Evolutionary conservation across 1,140 invertebrate species (phyloP), one percentile per base, ranked within the genome.

Genomic region (Bombus cullumanus): DNA sequence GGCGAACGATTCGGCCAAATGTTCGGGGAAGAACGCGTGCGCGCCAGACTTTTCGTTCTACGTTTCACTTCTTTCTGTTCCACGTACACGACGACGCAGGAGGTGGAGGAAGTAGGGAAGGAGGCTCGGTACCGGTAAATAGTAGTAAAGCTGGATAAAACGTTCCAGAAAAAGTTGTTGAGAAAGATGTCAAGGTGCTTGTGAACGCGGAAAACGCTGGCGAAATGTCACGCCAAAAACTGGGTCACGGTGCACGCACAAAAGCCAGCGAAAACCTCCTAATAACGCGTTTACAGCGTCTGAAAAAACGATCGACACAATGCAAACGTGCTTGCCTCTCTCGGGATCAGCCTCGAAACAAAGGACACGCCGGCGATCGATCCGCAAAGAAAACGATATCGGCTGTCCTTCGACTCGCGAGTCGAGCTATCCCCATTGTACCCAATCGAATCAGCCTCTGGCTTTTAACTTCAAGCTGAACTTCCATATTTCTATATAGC

Each of bases 161-260:
- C 68, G 83, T 73, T 80, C 57, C 68, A 64, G 83, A 85, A 73
- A 84, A 79, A 80, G 83, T 85, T 53, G 83, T 80, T 85, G 31
- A 80, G 53, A 85, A 85, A 47, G 77, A 85, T 85, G 83, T 85
- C 83, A 85, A 85, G 83, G 83, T 85, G 39, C 41, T 80, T 47
- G 39, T 47, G 57, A 73, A 85, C 68, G 57, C 77, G 83, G 83
- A 79, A 85, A 85, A 85, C 68, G 57, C 10, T 80, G 53, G 83
- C 68, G 68, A 85, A 85, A 85, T 85, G 83, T 85, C 83, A 64
- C 76, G 68, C 77, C 25, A n/a, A 66, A 1, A 85, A 73, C 83
- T 80, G 77, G 77, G 83, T 85, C 83, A 85, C 83, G 83, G 68
- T 85, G 68, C 77, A 85, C 83, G 83, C 83, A 85, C 77, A 79